phyloP scores from a whole-genome alignment of 2,113 vertebrate species.

The Okapia johnstoni region DNA sequence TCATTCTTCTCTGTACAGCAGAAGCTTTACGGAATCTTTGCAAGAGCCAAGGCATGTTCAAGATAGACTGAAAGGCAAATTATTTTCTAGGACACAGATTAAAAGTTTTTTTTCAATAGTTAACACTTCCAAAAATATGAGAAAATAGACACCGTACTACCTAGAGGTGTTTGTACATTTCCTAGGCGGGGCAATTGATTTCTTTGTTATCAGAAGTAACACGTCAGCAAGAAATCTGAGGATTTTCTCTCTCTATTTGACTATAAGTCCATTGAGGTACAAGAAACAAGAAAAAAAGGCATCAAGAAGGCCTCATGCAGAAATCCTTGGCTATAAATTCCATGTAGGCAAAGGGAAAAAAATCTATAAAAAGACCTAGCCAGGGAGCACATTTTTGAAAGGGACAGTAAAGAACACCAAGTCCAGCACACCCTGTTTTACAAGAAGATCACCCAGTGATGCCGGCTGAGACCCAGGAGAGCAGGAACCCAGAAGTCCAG shows the following conservation, averaged over 20 bases:
- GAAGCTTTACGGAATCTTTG: background rate
- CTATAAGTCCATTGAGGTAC: background rate
- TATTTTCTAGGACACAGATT: background rate
- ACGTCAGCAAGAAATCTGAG: background rate
- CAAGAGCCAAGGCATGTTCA: background rate
- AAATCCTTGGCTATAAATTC: background rate
- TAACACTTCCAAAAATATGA: background rate
- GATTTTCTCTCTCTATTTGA: background rate
- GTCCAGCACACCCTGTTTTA: background rate
- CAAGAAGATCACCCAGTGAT: background rate
- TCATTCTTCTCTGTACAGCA: background rate
- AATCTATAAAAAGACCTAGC: background rate
- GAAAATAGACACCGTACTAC: background rate
- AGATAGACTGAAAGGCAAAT: background rate
- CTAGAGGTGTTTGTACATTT: background rate
- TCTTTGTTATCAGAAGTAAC: background rate
- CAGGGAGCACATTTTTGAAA: background rate
- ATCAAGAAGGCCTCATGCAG: background rate
- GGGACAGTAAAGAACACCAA: background rate
- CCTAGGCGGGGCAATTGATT: background rate
- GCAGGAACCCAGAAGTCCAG: background rate
- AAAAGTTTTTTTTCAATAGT: constrained; percentile 38
- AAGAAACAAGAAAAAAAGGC: background rate
- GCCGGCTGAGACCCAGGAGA: background rate
- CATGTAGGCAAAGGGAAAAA: background rate